phyloP scores from a whole-genome alignment of 2,888 invertebrate species.

The Candidula unifasciata region DNA sequence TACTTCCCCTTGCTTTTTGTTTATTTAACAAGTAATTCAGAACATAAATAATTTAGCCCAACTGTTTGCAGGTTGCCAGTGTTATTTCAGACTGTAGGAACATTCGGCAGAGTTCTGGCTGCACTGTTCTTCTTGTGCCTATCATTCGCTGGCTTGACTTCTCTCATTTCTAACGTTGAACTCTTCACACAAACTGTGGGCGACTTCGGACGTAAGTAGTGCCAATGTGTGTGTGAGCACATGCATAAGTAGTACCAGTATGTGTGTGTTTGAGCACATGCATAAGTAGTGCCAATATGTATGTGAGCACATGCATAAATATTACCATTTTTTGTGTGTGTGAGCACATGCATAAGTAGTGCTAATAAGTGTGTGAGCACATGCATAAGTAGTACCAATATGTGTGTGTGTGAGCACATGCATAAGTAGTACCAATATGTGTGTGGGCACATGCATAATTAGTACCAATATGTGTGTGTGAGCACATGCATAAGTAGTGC shows the following conservation, averaged over 20 bases:
- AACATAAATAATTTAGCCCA: neutral
- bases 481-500: too few relatives aligned
- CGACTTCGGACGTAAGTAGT: slow-evolving; percentile 69
- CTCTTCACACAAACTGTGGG: slow-evolving; percentile 64
- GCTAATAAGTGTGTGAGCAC: too few relatives aligned
- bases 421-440: too few relatives aligned
- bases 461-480: too few relatives aligned
- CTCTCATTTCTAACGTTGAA: slow-evolving; percentile 71
- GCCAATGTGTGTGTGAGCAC: neutral
- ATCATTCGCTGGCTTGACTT: slow-evolving; percentile 72
- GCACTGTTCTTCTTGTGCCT: slow-evolving; percentile 71
- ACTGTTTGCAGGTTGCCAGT: slow-evolving; percentile 67
- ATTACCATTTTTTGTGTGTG: too few relatives aligned
- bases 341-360: too few relatives aligned
- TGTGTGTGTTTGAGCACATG: neutral
- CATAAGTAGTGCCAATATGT: neutral
- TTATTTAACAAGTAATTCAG: too few relatives aligned
- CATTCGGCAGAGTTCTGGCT: slow-evolving; percentile 67
- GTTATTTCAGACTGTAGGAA: slow-evolving; percentile 66
- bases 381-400: too few relatives aligned
- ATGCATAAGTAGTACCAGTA: neutral
- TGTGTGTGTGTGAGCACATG: too few relatives aligned
- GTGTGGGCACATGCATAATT: too few relatives aligned
- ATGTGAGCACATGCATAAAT: too few relatives aligned
- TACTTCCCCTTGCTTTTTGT: too few relatives aligned